Evolutionary conservation across 2,113 vertebrate species (phyloP), one percentile per base, ranked within the genome.

Genomic region (Panthera uncia): DNA sequence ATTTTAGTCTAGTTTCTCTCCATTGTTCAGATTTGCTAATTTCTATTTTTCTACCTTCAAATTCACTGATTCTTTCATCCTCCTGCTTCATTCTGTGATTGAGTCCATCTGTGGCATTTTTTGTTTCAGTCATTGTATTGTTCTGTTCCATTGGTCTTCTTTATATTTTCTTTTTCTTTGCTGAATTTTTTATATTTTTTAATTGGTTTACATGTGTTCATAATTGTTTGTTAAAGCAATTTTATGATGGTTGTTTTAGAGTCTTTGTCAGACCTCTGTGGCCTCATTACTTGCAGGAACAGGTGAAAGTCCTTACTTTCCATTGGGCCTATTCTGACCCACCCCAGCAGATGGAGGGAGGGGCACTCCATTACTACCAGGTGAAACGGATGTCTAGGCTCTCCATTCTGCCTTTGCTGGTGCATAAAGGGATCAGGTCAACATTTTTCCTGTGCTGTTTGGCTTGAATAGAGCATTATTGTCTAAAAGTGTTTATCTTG

Each of bases 1-100:
- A 38, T 73, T 93, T 50, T 13, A 13, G 11, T 38, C 33, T 71
- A 12, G 25, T 84, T 87, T 87, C 48, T 33, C 36, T 93, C 9
- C 12, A 0, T 81, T 89, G 14, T 69, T 83, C 63, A 63, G 11
- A 57, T 78, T 95, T 45, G 27, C 5, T 86, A 0, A 63, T 94
- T 92, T 92, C 55, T 25, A 69, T 82, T 82, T 92, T 92, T 82
- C 27, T 71, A 27, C 48, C 19, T 91, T 95, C 31, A 94, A n/a
- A 41, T 31, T 89, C 31, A 97, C 25, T 86, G 27, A 48, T 83
- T 57, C 33, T 71, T 83, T 86, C 16, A 74, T 57, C 9, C 84
- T 83, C 25, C 5, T 0, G 15, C 1, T 74, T 66, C 18, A 23
- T 96, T 79, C 65, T 83, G 33, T 88, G 55, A 4, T 73, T 63